A percentile compares a stretch with the other conserved stretches of the same genome.
Evolutionary conservation across 2,888 invertebrate species (phyloP).

Genomic region (Cephus rjabovi): DNA sequence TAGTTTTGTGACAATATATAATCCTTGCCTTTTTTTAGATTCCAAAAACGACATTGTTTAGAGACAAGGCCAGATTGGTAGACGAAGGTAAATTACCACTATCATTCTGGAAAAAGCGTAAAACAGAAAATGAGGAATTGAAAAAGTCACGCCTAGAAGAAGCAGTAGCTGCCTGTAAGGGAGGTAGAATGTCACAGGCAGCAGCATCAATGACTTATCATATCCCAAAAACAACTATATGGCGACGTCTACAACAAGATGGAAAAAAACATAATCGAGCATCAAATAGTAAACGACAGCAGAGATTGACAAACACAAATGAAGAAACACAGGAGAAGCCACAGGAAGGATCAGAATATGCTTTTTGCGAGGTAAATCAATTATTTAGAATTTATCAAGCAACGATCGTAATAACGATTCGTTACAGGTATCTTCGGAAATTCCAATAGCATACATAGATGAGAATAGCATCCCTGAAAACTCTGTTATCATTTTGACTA

Average conservation of each 20-base stretch:
- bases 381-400: conserved; percentile 10
- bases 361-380: conserved; percentile 44
- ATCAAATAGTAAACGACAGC: conserved; percentile 1
- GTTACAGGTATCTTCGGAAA: conserved; percentile 53
- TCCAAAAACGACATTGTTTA: conserved; percentile 65
- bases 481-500: conserved; percentile 64
- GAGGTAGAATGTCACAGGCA: conserved; percentile 67
- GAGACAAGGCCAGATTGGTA: conserved; percentile 63
- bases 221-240: conserved; percentile 67
- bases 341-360: conserved; percentile 26
- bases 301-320: conserved; percentile 19
- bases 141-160: conserved; percentile 60
- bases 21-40: conserved; percentile 48
- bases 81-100: conserved; percentile 63
- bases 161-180: conserved; percentile 65
- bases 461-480: conserved; percentile 59
- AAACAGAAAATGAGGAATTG: conserved; percentile 54
- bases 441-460: conserved; percentile 63
- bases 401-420: conserved; percentile 8
- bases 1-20: background rate
- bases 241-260: conserved; percentile 63
- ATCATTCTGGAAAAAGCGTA: conserved; percentile 59
- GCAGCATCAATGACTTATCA: conserved; percentile 62
- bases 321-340: conserved; percentile 26
- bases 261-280: conserved; percentile 36